phyloP scores from a whole-genome alignment of 2,113 vertebrate genomes.

The Isichthys henryi region DNA sequence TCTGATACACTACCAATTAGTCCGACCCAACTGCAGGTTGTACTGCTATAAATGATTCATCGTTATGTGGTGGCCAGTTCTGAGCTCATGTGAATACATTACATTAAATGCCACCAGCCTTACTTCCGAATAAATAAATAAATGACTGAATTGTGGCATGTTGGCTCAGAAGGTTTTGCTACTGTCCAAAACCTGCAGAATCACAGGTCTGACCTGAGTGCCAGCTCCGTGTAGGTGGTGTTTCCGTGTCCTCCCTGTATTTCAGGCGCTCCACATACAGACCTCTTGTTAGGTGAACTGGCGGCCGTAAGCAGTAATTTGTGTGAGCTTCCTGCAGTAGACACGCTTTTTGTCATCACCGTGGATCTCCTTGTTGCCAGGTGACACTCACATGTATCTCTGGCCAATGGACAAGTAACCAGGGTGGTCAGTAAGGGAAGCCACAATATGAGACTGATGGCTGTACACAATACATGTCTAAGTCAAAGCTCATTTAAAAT shows the following conservation, averaged over 20 bases:
- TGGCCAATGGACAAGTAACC: background rate
- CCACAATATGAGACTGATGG: background rate
- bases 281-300: background rate
- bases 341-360: background rate
- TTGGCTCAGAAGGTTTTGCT: background rate
- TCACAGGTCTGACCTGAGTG: background rate
- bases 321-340: background rate
- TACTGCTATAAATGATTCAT: background rate
- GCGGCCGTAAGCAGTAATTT: background rate
- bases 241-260: background rate
- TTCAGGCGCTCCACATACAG: background rate
- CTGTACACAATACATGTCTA: background rate
- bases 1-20: background rate
- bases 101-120: background rate
- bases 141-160: background rate
- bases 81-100: background rate
- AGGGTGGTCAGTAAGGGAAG: background rate
- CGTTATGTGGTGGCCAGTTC: background rate
- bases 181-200: background rate
- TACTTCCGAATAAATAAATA: slow-evolving; percentile 3
- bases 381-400: background rate
- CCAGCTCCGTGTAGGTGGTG: background rate
- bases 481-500: background rate
- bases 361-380: background rate
- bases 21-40: background rate